These are phyloP conservation scores for Ochropleura plecta DNA, from an alignment of 2,888 invertebrate species.

Conservation along the genomic window DNA sequence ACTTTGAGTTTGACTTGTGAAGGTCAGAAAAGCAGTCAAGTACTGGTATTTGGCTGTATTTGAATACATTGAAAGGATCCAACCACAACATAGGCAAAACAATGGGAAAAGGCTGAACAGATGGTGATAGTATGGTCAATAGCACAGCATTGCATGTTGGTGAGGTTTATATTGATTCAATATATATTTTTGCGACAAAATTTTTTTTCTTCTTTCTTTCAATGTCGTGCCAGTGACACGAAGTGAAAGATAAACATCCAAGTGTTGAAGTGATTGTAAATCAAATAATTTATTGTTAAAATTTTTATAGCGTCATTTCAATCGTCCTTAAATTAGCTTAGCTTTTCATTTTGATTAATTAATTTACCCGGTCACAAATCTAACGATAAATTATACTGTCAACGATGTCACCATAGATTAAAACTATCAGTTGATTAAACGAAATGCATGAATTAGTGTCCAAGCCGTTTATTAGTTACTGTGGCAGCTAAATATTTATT, in stretches of 20 bases:
- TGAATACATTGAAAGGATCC: background rate
- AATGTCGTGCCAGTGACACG: too few species aligned
- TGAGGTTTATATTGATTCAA: background rate
- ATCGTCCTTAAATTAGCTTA: background rate
- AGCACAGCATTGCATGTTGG: background rate
- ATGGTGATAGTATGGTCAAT: background rate
- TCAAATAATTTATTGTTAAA: background rate
- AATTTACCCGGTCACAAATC: background rate
- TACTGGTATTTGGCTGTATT: background rate
- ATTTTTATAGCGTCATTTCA: background rate
- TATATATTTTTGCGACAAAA: too few species aligned
- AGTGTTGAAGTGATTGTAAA: background rate
- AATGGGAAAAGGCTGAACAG: background rate
- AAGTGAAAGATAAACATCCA: background rate
- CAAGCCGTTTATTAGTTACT: background rate
- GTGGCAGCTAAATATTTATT: background rate
- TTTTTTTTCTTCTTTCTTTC: too few species aligned
- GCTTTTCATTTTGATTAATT: background rate
- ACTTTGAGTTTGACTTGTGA: background rate
- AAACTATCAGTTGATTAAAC: background rate
- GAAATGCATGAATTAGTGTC: conserved; percentile 9
- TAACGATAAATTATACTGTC: conserved; percentile 8
- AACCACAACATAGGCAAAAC: too few species aligned
- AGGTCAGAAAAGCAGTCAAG: background rate
- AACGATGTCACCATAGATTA: background rate